Conservation (phyloP, 2,113 vertebrate species). For the Oceanites oceanicus region DNA sequence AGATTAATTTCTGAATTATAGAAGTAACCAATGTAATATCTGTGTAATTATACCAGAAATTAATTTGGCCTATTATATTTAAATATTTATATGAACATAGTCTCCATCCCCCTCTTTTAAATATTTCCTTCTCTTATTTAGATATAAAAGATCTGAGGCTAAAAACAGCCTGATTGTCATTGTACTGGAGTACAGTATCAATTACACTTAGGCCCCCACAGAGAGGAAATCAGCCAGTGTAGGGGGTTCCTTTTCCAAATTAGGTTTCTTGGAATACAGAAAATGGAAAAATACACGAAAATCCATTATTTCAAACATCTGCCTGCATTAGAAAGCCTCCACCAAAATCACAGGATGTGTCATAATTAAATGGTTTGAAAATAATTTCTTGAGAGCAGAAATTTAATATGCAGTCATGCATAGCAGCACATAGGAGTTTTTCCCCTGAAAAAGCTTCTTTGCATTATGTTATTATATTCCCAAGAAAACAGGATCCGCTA, state of each 20-base stretch:
- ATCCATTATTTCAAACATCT: slow-evolving; percentile 30
- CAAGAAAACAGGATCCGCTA: neutral
- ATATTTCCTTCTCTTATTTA: neutral
- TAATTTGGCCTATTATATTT: slow-evolving; percentile 5
- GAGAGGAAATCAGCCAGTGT: neutral
- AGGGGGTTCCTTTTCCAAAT: slow-evolving; percentile 20
- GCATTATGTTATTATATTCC: neutral
- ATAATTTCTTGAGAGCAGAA: slow-evolving; percentile 15
- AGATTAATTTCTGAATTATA: slow-evolving; percentile 37
- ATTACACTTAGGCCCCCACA: neutral
- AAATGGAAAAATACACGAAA: slow-evolving; percentile 1
- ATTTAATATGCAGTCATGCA: neutral
- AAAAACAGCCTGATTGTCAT: neutral
- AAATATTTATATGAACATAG: slow-evolving; percentile 24
- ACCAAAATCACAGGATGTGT: neutral
- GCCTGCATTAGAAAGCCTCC: neutral
- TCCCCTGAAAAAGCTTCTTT: neutral
- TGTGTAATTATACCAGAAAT: slow-evolving; percentile 19
- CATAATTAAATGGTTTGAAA: slow-evolving; percentile 26
- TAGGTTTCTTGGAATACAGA: slow-evolving; percentile 3
- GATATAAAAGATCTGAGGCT: neutral
- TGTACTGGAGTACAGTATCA: neutral
- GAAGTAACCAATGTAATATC: neutral
- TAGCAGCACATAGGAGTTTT: neutral
- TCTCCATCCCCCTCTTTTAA: neutral